Conservation (phyloP, 2,888 invertebrate genomes). For the Diarsia brunnea region DNA sequence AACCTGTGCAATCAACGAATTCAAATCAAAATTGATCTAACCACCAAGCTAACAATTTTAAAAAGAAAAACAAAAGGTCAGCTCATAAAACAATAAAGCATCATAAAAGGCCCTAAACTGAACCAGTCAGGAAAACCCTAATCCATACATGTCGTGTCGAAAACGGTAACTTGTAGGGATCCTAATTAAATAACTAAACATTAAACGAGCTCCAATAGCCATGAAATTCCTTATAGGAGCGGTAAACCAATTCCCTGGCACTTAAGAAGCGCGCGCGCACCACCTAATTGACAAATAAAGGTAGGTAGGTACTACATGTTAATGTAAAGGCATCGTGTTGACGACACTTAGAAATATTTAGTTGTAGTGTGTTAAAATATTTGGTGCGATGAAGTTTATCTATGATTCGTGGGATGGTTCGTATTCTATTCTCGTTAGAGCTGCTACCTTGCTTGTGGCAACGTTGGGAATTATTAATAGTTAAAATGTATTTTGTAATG, state of each 20-base stretch:
- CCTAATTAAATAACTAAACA: slow-evolving; percentile 88
- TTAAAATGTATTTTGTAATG: neutral
- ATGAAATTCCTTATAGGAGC: slow-evolving; percentile 88
- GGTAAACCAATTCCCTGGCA: slow-evolving; percentile 87
- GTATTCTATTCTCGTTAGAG: neutral
- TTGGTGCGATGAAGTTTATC: slow-evolving; percentile 63
- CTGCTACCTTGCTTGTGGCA: neutral
- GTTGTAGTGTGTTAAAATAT: slow-evolving; percentile 72
- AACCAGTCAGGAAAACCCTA: slow-evolving; percentile 78
- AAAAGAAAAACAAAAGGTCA: slow-evolving; percentile 55
- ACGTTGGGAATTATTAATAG: neutral
- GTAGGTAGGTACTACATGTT: slow-evolving; percentile 69
- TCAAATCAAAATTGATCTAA: neutral
- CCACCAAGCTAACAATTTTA: neutral
- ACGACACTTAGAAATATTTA: slow-evolving; percentile 77
- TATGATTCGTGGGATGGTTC: slow-evolving; percentile 49
- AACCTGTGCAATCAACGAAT: neutral
- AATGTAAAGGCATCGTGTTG: slow-evolving; percentile 72
- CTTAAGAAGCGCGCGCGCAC: slow-evolving; percentile 81
- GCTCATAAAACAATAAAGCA: slow-evolving; percentile 81
- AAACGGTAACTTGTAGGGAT: slow-evolving; percentile 77
- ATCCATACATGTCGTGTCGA: slow-evolving; percentile 78
- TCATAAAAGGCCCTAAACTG: slow-evolving; percentile 79
- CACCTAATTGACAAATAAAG: slow-evolving; percentile 85
- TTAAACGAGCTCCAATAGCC: slow-evolving; percentile 86